Evolutionary conservation across 2,888 invertebrate genomes (phyloP).

Genomic region (Rhogogaster chlorosoma): DNA sequence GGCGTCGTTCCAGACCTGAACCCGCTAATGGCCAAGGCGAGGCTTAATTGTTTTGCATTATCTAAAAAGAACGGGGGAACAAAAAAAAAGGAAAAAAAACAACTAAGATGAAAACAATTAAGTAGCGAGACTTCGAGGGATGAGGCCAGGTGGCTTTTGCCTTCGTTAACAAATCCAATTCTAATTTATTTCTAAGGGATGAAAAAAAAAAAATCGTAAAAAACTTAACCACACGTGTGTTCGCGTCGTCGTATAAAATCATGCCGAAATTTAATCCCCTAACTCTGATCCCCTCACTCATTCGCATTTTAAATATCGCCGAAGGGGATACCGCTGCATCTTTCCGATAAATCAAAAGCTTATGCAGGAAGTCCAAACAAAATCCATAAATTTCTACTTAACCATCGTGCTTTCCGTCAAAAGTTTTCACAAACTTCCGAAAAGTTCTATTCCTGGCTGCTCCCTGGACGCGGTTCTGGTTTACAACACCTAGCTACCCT

Average conservation of each 20-base stretch:
- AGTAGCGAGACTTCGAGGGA: background rate
- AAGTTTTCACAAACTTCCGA: constrained; percentile 74
- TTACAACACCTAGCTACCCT: constrained; percentile 57
- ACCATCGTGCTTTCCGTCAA: constrained; percentile 68
- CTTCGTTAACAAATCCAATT: background rate
- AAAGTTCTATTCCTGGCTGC: constrained; percentile 74
- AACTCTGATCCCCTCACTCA: background rate
- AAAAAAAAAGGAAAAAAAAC: background rate
- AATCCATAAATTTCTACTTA: constrained; percentile 49
- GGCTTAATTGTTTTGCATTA: constrained; percentile 37
- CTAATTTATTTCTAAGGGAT: background rate
- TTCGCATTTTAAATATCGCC: background rate
- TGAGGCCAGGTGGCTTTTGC: constrained; percentile 1
- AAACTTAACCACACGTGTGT: background rate
- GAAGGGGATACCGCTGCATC: constrained; percentile 4
- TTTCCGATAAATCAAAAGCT: constrained; percentile 45
- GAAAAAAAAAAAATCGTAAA: background rate
- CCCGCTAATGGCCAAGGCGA: constrained; percentile 41
- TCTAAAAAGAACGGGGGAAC: constrained; percentile 12
- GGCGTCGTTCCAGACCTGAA: constrained; percentile 10
- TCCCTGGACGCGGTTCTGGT: constrained; percentile 58
- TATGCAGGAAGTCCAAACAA: constrained; percentile 36
- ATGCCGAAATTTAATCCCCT: background rate
- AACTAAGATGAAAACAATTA: constrained; percentile 26
- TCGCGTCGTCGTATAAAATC: background rate